phyloP scores from a whole-genome alignment of 2,888 invertebrate species.

The Deilephila elpenor region DNA sequence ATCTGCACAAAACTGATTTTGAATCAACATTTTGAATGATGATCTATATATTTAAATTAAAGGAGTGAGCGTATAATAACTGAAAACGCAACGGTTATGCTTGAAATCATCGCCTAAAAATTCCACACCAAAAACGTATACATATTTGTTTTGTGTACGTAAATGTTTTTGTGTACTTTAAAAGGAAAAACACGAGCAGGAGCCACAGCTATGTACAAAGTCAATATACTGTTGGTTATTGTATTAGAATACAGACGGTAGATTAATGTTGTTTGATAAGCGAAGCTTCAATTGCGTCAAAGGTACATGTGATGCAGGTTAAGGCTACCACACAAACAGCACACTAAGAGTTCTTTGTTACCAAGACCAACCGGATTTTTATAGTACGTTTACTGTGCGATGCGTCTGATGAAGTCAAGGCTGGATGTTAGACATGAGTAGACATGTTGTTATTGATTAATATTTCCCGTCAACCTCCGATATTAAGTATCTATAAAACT shows the following conservation, averaged over 20 bases:
- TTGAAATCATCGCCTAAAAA: no score
- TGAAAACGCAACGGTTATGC: no score
- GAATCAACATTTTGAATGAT: no score
- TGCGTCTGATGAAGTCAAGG: background rate
- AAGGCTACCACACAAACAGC: background rate
- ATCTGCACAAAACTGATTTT: no score
- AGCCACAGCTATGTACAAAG: conserved; percentile 23
- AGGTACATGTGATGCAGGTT: background rate
- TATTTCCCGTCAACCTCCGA: background rate
- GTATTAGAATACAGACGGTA: background rate
- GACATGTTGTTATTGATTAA: background rate
- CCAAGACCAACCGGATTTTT: background rate
- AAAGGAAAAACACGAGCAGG: no score
- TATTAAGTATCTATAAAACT: no score
- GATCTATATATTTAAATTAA: no score
- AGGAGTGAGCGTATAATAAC: no score
- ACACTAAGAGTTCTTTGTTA: background rate
- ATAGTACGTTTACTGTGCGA: background rate
- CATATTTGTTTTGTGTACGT: no score
- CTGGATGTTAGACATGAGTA: no score
- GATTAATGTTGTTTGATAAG: background rate
- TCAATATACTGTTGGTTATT: conserved; percentile 28
- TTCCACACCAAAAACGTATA: no score
- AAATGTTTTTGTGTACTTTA: no score
- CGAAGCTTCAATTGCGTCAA: conserved; percentile 1